These are phyloP conservation scores for Hoplostethus atlanticus DNA, from an alignment of 2,797 vertebrate genomes.

Conservation along the genomic window DNA sequence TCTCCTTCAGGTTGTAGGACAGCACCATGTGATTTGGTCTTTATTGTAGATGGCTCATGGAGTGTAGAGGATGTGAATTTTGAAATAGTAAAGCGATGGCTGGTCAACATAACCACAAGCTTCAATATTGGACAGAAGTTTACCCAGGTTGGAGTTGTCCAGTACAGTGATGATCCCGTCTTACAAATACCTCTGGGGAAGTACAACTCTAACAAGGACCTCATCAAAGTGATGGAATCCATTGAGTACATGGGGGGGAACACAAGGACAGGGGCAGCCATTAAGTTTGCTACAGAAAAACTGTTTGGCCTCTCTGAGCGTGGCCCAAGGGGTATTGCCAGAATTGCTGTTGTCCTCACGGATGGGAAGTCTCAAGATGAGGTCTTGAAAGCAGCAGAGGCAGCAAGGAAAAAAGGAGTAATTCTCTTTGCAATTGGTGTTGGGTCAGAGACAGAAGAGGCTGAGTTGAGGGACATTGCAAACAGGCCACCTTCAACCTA, in stretches of 20 bases:
- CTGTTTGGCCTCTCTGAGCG: conserved; percentile 94
- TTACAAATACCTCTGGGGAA: conserved; percentile 94
- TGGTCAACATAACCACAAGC: conserved; percentile 95
- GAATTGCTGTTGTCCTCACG: conserved; percentile 96
- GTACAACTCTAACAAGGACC: conserved; percentile 85
- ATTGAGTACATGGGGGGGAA: conserved; percentile 96
- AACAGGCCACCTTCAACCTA: conserved; percentile 96
- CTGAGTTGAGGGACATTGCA: conserved; percentile 92
- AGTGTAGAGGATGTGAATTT: conserved; percentile 97
- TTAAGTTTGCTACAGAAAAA: conserved; percentile 93
- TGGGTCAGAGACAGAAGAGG: conserved; percentile 91
- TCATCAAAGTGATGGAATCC: conserved; percentile 90
- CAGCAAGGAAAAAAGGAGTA: conserved; percentile 92
- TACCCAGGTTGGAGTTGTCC: conserved; percentile 96
- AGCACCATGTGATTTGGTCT: conserved; percentile 94
- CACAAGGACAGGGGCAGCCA: conserved; percentile 94
- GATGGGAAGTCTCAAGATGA: conserved; percentile 98
- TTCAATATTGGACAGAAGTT: conserved; percentile 97
- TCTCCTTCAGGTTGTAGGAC: conserved; percentile 93
- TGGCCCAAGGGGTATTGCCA: conserved; percentile 86
- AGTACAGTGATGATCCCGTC: conserved; percentile 95
- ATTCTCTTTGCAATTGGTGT: conserved; percentile 97
- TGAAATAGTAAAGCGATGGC: conserved; percentile 97
- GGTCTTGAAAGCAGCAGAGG: conserved; percentile 91
- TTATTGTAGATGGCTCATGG: conserved; percentile 97